Evolutionary conservation across 2,797 vertebrate species (phyloP), one percentile per base, ranked within the genome.

Genomic region (Xyrichtys novacula): DNA sequence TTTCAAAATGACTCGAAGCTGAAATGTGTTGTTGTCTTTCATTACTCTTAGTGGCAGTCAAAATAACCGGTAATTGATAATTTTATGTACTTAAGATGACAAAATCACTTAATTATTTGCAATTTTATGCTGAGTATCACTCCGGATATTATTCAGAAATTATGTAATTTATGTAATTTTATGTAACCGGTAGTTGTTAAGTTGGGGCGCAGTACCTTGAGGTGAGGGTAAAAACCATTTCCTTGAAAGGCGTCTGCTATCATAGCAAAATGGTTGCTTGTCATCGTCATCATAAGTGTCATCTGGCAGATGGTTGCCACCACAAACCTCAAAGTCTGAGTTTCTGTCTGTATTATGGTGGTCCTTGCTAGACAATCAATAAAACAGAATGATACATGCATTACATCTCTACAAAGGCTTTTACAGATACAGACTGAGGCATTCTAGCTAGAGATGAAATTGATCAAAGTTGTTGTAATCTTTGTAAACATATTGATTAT

Each of bases 151-250:
- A n/a, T n/a, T n/a, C n/a, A n/a, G n/a, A n/a, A n/a, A n/a, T n/a
- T n/a, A n/a, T n/a, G n/a, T n/a, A n/a, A n/a, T n/a, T n/a, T n/a
- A n/a, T n/a, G n/a, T n/a, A 17, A 44, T 12, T 28, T 1, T n/a
- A n/a, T 46, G 32, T 3, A 15, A 42, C 10, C 1, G 15, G 20
- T 34, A 40, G 8, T 44, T 55, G 1, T 8, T 32, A 1, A 7
- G 3, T 19, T 31, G 20, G 6, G 16, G 23, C 6, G 7, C 17
- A 39, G 94, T 85, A 98, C 98, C 82, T 89, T 96, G 93, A 57
- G 97, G 96, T 68, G 96, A 96, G 66, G 96, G 95, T 83, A 98
- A 91, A 78, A 96, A 92, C 77, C 96, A 95, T 91, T 94, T 94
- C 84, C 93, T 94, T 0, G 96, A 96, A 31, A 96, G 97, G 67